These are phyloP conservation scores for Cyrtorhinus lividipennis DNA, from an alignment of 1,140 invertebrate genomes.

Conservation along the genomic window DNA sequence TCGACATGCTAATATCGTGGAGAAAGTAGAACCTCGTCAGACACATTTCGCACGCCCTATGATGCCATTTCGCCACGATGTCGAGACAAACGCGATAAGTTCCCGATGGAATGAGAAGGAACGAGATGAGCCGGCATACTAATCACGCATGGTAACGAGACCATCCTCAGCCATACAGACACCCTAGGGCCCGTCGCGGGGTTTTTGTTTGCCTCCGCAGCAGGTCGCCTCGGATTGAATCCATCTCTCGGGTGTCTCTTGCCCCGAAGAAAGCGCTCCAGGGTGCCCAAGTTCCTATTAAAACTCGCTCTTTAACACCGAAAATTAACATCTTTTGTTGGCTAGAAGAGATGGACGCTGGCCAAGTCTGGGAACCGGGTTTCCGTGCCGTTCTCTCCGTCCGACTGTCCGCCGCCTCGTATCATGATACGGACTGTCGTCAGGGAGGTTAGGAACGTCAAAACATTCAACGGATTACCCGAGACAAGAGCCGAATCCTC, in stretches of 20 bases:
- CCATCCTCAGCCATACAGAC: no score
- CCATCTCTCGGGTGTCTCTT: not conserved
- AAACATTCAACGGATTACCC: no score
- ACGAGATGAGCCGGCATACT: no score
- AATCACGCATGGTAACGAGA: not conserved
- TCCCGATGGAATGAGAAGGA: no score
- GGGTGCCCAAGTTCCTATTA: not conserved
- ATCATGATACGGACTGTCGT: no score
- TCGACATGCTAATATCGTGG: no score
- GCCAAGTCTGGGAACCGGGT: not conserved
- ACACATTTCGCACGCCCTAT: no score
- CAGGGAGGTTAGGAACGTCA: no score
- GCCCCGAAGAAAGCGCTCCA: not conserved
- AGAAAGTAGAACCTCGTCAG: no score
- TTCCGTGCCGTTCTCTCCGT: not conserved
- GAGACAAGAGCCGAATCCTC: no score
- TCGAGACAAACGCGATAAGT: no score
- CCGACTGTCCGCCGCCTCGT: not conserved
- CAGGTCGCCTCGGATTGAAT: not conserved
- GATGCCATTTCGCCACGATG: no score
- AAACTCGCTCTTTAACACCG: not conserved
- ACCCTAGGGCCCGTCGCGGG: not conserved
- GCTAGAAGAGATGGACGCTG: not conserved
- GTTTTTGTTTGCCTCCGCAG: not conserved
- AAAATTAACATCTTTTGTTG: not conserved